Evolutionary conservation across 2,888 invertebrate genomes (phyloP), one percentile per base, ranked within the genome.

Genomic region (Drosophila melanosoma): DNA sequence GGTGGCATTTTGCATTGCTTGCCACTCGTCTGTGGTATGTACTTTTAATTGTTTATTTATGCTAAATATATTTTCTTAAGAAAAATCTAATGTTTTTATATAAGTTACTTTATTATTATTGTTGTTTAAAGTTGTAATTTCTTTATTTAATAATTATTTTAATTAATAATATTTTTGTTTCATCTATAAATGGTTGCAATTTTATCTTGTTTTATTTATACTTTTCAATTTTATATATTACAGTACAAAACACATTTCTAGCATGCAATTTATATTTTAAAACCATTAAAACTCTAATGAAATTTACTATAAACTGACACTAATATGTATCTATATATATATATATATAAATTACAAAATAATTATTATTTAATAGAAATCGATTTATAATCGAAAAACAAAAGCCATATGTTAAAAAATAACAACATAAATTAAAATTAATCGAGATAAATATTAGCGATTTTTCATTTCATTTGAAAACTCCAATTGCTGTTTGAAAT

Each of bases 1-100:
- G 29, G 57, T 49, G 26, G 64, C 49, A 61, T 33, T 64, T 58
- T 33, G n/a, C 26, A 17, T n/a, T 52, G 35, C 36, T 10, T 56
- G 26, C 26, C 42, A 53, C 64, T 36, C 59, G 35, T 26, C 26
- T 53, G 20, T 42, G 12, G 23, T 11, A 26, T 36, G 35, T 26
- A 32, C 8, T 12, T 15, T 32, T n/a, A 17, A 35, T 26, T 36
- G 35, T n/a, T 40, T 23, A 23, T 20, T 10, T 42, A 29, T 15
- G n/a, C 40, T 5, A 40, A 26, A 38, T 26, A n/a, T 54, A 17
- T 38, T 35, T 36, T n/a, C 51, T 11, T 29, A 32, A 1, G 5
- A 20, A 32, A 20, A 11, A 1, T 20, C 32, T 52, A 11, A 20
- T 52, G 10, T 32, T 6, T 1, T 7, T 32, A 7, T 40, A 1